phyloP scores from a whole-genome alignment of 2,113 vertebrate genomes.

The human (Homo sapiens) region GRCh38 chrX:78322001-78322500 shows the following conservation, averaged over 20 bases:
- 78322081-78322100: constrained; percentile 39
- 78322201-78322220: neutral
- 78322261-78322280: constrained; percentile 19
- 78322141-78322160: neutral
- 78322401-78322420: neutral
- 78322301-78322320: neutral
- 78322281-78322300: neutral
- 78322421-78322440: neutral
- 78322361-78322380: constrained; percentile 1
- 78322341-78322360: constrained; percentile 34
- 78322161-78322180: neutral
- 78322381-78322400: neutral
- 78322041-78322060: neutral
- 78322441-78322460: neutral
- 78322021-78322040: constrained; percentile 56
- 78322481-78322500: constrained; percentile 1
- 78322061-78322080: constrained; percentile 53
- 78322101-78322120: constrained; percentile 7
- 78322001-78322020: neutral
- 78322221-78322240: neutral
- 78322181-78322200: constrained; percentile 33
- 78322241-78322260: neutral
- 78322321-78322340: constrained; percentile 15
- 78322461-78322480: neutral
- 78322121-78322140: neutral